Conservation (phyloP, 2,888 invertebrate genomes). For the Mesoligia furuncula region DNA sequence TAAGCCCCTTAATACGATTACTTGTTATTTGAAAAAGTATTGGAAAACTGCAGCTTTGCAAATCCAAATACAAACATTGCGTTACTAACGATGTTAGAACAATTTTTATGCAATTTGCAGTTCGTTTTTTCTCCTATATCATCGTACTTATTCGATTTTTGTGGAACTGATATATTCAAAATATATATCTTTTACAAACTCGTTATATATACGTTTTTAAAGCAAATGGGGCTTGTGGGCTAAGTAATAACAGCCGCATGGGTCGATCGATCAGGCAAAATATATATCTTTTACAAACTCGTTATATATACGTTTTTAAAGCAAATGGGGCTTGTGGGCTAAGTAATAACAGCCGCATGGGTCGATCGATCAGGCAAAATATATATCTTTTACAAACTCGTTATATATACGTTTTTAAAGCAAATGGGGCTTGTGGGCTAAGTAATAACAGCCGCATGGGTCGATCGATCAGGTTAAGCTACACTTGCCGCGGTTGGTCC, state of each 20-base stretch:
- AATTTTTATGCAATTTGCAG: not conserved
- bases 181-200: too few species aligned
- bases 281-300: too few species aligned
- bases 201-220: not conserved
- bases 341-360: too few species aligned
- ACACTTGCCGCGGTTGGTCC: too few species aligned
- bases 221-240: not conserved
- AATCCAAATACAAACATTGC: too few species aligned
- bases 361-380: too few species aligned
- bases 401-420: not conserved
- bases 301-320: not conserved
- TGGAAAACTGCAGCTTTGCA: not conserved
- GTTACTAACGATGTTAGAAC: not conserved
- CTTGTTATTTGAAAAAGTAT: not conserved
- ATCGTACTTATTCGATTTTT: not conserved
- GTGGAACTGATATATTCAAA: not conserved
- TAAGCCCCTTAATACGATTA: not conserved
- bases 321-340: not conserved
- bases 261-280: too few species aligned
- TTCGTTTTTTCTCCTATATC: not conserved
- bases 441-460: too few species aligned
- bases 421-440: not conserved
- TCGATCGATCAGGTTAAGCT: too few species aligned
- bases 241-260: too few species aligned
- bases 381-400: too few species aligned